Base-by-base conservation (phyloP, 2,797 vertebrate genomes). In the Caiman crocodilus region DNA sequence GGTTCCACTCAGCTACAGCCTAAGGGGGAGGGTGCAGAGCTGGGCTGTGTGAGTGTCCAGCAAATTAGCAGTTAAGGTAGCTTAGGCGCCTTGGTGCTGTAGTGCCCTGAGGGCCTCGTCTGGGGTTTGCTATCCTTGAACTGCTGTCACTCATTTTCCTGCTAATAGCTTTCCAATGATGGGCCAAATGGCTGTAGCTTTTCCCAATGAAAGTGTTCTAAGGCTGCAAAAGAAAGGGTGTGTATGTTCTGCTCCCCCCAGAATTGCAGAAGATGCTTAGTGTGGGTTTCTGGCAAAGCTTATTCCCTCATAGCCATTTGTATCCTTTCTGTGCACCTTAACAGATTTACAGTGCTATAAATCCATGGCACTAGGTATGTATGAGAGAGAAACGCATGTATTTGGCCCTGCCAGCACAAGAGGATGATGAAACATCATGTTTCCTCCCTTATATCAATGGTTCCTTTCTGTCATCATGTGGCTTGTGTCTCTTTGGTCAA, bases 1-100 rank as follows among this genome's bases (percentile, higher is more conserved):
- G 97, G 86, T 98, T 97, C 95, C 96, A 97, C 97, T 96, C 97
- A 73, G 87, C 82, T 94, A 94, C 96, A 96, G 95, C 94, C 75
- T 85, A 88, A 14, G 91, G 95, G 91, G 95, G 95, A 96, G 95
- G 90, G 93, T 95, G 92, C 93, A 94, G 96, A 96, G 94, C 90
- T n/a, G 61, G 90, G 93, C 96, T 97, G 93, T 87, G 64, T 97
- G 94, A 76, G 95, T 93, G 94, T 97, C 98, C 97, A 96, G 95
- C 94, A 91, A 96, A 98, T 96, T 93, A 96, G 96, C 84, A 89
- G 95, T 91, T 94, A 42, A 90, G 94, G 97, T 97, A 97, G 94
- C 91, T 79, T 87, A 92, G 97, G 98, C 95, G 94, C 98, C 97
- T 97, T 14, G 74, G 90, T 97, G 97, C 96, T 96, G 93, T 89